Evolutionary conservation across 2,797 vertebrate species (phyloP).

Genomic region (Cyclura pinguis): DNA sequence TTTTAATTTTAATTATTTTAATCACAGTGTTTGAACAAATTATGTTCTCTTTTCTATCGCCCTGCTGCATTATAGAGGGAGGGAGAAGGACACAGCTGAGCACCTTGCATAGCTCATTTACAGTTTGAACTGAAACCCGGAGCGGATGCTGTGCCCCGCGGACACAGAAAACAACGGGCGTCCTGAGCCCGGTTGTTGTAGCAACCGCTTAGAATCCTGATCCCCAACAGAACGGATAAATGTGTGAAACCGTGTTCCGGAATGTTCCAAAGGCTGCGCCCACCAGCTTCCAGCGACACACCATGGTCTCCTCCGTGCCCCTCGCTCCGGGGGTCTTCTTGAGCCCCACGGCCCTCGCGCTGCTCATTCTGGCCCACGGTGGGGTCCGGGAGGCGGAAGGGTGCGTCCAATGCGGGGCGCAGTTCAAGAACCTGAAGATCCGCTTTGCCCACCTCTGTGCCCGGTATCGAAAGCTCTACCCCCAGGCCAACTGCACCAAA

Average conservation of each 20-base stretch:
- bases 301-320: neutral
- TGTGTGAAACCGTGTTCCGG: neutral
- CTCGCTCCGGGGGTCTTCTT: neutral
- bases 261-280: rapidly evolving
- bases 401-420: conserved; percentile 65
- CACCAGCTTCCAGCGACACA: rapidly evolving
- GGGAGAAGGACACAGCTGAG: too few relatives aligned
- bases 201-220: neutral
- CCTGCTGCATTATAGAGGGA: too few relatives aligned
- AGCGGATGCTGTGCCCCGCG: too few relatives aligned
- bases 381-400: conserved; percentile 8
- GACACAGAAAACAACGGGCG: too few relatives aligned
- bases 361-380: conserved; percentile 24
- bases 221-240: neutral
- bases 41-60: too few relatives aligned
- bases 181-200: too few relatives aligned
- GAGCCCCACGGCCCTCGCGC: neutral
- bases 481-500: neutral
- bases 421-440: conserved; percentile 42
- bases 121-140: too few relatives aligned
- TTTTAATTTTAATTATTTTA: too few relatives aligned
- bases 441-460: conserved; percentile 59
- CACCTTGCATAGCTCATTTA: too few relatives aligned
- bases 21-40: too few relatives aligned
- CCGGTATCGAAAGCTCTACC: neutral